Conservation (phyloP, 2,888 invertebrate species). For the Agrotis clavis region DNA sequence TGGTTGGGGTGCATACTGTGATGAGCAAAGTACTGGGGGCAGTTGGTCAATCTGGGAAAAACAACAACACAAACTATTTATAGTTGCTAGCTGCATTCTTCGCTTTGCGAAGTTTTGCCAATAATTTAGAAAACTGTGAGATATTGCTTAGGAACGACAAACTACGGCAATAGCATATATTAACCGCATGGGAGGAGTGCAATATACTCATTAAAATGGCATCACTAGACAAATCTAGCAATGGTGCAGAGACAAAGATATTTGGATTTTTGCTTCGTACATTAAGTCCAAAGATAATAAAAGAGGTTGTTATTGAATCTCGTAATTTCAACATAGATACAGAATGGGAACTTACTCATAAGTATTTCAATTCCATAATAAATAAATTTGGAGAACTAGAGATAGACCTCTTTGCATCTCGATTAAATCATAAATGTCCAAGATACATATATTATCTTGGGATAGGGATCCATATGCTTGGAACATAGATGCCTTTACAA, state of each 20-base stretch:
- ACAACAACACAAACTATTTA: background rate
- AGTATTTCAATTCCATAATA: background rate
- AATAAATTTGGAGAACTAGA: background rate
- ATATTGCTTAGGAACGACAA: background rate
- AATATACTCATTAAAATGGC: background rate
- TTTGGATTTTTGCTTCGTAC: background rate
- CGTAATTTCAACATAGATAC: background rate
- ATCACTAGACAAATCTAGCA: background rate
- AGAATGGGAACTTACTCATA: constrained; percentile 1
- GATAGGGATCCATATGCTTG: constrained; percentile 8
- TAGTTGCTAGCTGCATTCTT: background rate
- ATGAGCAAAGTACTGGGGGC: background rate
- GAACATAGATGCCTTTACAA: constrained; percentile 5
- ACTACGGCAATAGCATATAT: background rate
- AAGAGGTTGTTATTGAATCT: background rate
- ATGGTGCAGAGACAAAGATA: background rate
- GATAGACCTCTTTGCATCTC: background rate
- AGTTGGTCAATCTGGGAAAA: background rate
- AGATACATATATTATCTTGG: background rate
- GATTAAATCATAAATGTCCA: constrained; percentile 3
- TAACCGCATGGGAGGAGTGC: background rate
- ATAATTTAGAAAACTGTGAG: background rate
- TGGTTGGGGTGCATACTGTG: background rate
- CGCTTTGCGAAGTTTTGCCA: background rate
- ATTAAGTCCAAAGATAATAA: background rate